phyloP scores from a whole-genome alignment of 2,797 vertebrate species.

The Heliangelus exortis region DNA sequence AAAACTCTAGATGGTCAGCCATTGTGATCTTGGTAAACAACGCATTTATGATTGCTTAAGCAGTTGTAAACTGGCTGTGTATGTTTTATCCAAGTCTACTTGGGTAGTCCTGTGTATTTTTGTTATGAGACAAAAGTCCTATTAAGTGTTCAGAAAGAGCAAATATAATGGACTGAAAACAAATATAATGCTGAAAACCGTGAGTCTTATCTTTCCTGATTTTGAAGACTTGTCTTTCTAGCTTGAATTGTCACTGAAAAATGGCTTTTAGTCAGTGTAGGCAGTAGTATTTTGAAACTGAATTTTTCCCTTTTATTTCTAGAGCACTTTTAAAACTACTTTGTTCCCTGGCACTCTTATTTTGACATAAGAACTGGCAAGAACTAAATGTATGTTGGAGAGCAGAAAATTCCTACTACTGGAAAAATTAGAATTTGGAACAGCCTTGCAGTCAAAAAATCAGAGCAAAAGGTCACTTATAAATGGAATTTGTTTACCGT shows the following conservation, averaged over 20 bases:
- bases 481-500: constrained; percentile 1
- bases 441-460: constrained; percentile 9
- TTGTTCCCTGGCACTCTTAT: background rate
- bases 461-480: constrained; percentile 7
- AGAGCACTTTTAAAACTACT: background rate
- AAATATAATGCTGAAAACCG: background rate
- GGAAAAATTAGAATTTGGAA: constrained; percentile 9
- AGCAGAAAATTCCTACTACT: background rate
- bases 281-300: background rate
- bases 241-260: background rate
- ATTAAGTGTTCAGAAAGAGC: background rate
- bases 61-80: background rate
- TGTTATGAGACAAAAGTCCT: background rate
- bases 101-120: background rate
- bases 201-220: background rate
- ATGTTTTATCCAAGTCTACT: background rate
- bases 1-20: background rate
- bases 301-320: background rate
- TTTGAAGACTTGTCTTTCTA: background rate
- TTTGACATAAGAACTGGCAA: constrained; percentile 22
- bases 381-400: background rate
- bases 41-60: background rate
- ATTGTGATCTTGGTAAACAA: background rate
- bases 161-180: background rate
- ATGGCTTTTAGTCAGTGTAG: background rate